These are phyloP conservation scores for Pongo pygmaeus DNA, from an alignment of 2,113 vertebrate genomes.

Conservation along the genomic window DNA sequence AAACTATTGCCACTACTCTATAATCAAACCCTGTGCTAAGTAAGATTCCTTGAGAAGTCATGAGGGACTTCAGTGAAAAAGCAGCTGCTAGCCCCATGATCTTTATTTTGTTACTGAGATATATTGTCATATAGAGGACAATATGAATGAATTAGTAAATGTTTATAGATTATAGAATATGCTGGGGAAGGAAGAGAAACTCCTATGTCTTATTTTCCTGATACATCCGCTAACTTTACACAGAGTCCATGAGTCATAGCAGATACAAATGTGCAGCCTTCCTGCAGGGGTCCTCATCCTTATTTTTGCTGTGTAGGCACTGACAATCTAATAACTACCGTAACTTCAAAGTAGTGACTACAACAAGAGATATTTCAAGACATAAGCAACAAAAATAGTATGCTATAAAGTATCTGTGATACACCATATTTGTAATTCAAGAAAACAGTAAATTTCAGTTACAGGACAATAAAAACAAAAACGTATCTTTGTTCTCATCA, in stretches of 20 bases:
- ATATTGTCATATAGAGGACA: background rate
- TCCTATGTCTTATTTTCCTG: background rate
- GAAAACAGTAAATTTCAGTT: slow-evolving; percentile 14
- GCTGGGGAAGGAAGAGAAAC: background rate
- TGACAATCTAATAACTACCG: background rate
- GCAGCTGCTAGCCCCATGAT: background rate
- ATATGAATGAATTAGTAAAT: background rate
- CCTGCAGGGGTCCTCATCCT: background rate
- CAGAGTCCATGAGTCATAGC: slow-evolving; percentile 8
- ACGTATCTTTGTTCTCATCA: background rate
- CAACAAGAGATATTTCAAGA: background rate
- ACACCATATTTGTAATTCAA: background rate
- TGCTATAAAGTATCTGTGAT: background rate
- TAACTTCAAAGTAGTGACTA: background rate
- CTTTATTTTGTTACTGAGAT: background rate
- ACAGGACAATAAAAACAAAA: background rate
- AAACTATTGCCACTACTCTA: background rate
- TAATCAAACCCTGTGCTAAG: background rate
- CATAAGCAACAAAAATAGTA: background rate
- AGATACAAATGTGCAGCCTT: background rate
- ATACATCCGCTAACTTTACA: background rate
- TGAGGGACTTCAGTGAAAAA: background rate
- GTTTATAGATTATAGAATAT: background rate
- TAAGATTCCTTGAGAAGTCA: background rate
- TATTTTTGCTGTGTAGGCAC: background rate